Base-by-base conservation (phyloP, 2,797 vertebrate genomes). In the Liasis olivaceus region DNA sequence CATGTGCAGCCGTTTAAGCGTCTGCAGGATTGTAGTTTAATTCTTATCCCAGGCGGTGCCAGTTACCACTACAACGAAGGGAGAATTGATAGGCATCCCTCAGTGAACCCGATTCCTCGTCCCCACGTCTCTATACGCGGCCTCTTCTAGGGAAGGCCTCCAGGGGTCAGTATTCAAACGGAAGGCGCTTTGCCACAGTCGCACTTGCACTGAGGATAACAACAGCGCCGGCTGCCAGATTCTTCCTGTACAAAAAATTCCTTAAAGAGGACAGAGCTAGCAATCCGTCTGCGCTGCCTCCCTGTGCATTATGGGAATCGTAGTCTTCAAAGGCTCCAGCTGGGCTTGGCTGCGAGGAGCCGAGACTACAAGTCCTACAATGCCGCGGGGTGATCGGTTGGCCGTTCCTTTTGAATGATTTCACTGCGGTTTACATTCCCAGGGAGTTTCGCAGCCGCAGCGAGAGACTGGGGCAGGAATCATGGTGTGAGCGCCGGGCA, bases 391-490 rank as follows among this genome's bases (percentile, higher is more conserved):
- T 11, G 5, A 64, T 15, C 36, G 94, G 14, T 58, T 59, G 47
- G 85, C 91, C 94, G 89, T 94, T 54, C 94, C 94, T 93, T 94
- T 94, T 90, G 93, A 95, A 93, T 92, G 86, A 94, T 95, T 95
- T 93, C 96, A 91, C 69, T 94, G 92, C 93, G 89, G 87, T 89
- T 87, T 95, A 31, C 95, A 94, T 91, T 92, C 64, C 85, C 63
- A 93, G 93, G 13, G 90, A 91, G 95, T 64, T 85, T 56, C 31
- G 88, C 90, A 63, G 94, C 69, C 87, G 47, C 47, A 54, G 77
- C 24, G 5, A 62, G 17, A 85, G 42, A 47, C 11, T 42, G 12
- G 11, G n/a, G 72, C 89, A 81, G 85, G 87, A 63, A 84, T 54
- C 88, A 91, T 63, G 85, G 95, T 64, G 89, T 13, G 2, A 4